These are phyloP conservation scores for Acronicta alni DNA, from an alignment of 2,888 invertebrate genomes.

Conservation along the genomic window DNA sequence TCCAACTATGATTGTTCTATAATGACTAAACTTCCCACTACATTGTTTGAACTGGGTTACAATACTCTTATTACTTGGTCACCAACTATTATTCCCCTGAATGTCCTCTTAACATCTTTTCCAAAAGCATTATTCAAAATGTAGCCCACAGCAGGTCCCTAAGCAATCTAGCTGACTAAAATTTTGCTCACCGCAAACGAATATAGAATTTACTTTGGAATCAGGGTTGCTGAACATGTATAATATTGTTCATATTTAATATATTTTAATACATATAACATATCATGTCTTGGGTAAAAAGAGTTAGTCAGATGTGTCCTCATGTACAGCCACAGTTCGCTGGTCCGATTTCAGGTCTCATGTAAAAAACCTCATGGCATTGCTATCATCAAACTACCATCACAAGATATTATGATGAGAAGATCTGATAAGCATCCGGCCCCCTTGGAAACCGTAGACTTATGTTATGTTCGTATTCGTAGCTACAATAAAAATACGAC, in stretches of 20 bases:
- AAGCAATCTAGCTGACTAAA: conserved; percentile 57
- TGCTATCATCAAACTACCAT: too few relatives aligned
- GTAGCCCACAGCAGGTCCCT: conserved; percentile 41
- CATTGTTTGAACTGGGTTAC: conserved; percentile 41
- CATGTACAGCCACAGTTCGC: too few relatives aligned
- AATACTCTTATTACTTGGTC: conserved; percentile 48
- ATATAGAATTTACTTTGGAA: conserved; percentile 19
- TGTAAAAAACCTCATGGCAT: too few relatives aligned
- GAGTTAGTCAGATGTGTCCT: too few relatives aligned
- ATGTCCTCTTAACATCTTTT: conserved; percentile 32
- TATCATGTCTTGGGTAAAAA: too few relatives aligned
- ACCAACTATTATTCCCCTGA: conserved; percentile 39
- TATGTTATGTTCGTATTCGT: too few relatives aligned
- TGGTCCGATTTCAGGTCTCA: too few relatives aligned
- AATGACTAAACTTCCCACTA: conserved; percentile 31
- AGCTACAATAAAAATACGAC: too few relatives aligned
- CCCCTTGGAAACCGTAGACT: too few relatives aligned
- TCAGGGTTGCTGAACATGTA: conserved; percentile 37
- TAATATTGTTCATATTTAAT: conserved; percentile 1
- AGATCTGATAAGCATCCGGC: too few relatives aligned
- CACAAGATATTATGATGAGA: too few relatives aligned
- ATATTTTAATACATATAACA: not conserved
- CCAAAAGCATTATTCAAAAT: conserved; percentile 44
- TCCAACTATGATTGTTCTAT: conserved; percentile 34
- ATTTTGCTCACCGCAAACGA: conserved; percentile 52